These are phyloP conservation scores for Lepus europaeus DNA, from an alignment of 2,113 vertebrate genomes.

Conservation along the genomic window DNA sequence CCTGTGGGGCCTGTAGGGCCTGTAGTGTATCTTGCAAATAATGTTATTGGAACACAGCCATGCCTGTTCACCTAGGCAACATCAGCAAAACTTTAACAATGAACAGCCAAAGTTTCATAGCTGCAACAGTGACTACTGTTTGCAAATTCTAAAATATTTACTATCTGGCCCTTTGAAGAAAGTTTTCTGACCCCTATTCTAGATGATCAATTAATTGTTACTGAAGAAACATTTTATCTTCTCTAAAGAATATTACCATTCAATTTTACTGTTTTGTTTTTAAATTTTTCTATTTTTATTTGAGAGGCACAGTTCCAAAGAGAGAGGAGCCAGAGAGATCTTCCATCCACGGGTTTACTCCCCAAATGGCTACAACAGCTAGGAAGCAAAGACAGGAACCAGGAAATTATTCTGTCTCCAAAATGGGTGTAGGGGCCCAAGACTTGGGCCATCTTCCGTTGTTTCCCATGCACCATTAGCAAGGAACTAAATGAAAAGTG, in stretches of 20 bases:
- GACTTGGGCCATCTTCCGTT: no score
- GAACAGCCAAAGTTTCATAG: neutral
- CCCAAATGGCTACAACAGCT: no score
- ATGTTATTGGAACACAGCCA: slow-evolving; percentile 7
- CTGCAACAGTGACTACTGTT: neutral
- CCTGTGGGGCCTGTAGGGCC: neutral
- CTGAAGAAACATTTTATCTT: slow-evolving; percentile 20
- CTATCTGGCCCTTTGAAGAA: slow-evolving; percentile 6
- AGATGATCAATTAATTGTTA: slow-evolving; percentile 22
- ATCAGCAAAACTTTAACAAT: neutral
- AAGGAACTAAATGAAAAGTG: no score
- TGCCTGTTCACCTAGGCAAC: neutral
- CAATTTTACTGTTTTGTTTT: neutral
- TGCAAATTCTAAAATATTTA: slow-evolving; percentile 37
- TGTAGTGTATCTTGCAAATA: slow-evolving; percentile 5
- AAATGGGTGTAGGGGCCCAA: no score
- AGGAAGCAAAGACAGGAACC: no score
- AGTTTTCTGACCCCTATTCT: slow-evolving; percentile 17
- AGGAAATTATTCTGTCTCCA: no score
- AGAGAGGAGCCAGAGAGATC: no score
- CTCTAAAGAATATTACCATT: slow-evolving; percentile 1
- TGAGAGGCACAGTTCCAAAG: no score
- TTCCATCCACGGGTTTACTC: no score
- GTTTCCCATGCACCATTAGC: no score
- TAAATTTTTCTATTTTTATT: no score